phyloP scores from a whole-genome alignment of 2,113 vertebrate species.

The Empidonax traillii region DNA sequence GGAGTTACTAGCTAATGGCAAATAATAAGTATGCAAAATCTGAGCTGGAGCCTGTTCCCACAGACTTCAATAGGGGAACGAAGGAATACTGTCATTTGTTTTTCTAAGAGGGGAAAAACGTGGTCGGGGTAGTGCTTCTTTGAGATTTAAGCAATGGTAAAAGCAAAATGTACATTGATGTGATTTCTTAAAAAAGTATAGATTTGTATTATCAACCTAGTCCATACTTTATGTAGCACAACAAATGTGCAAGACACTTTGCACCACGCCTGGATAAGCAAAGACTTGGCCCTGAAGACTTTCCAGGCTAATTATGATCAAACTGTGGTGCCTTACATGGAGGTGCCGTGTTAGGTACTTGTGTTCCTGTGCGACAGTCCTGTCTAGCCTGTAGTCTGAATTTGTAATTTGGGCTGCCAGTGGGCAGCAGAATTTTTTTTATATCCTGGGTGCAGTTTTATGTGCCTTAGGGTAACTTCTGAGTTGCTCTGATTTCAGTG shows the following conservation, averaged over 20 bases:
- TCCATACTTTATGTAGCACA: neutral
- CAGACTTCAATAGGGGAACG: neutral
- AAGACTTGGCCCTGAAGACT: neutral
- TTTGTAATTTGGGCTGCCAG: neutral
- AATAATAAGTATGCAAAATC: slow-evolving; percentile 30
- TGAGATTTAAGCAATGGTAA: neutral
- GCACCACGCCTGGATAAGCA: neutral
- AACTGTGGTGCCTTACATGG: accelerated
- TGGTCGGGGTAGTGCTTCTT: neutral
- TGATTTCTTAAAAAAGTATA: neutral
- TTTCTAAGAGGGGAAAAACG: neutral
- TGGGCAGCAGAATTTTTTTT: neutral
- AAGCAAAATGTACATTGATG: neutral
- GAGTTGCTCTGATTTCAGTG: neutral
- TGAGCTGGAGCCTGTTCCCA: neutral
- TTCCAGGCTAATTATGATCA: neutral
- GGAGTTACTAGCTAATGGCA: slow-evolving; percentile 43
- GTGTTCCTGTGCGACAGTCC: neutral
- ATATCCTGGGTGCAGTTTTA: neutral
- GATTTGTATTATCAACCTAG: neutral
- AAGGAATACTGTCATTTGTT: neutral
- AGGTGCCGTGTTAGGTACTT: neutral
- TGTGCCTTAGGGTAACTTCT: neutral
- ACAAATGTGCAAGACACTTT: neutral
- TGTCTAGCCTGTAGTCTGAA: neutral